Base-by-base conservation (phyloP, 2,888 invertebrate species). In the Coleophora flavipennella region DNA sequence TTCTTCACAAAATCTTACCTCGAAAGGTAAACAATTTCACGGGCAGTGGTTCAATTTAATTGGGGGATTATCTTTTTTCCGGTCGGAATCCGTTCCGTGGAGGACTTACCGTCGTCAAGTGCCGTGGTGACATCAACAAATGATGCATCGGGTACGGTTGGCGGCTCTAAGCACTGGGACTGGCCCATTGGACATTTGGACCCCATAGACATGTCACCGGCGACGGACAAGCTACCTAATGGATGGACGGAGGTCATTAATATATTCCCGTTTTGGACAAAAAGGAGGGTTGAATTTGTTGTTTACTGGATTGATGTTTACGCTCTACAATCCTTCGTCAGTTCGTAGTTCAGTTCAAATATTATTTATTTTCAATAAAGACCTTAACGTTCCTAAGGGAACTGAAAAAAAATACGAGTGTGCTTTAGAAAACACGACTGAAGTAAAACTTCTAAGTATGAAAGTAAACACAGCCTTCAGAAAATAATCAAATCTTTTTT, bases 1-100 rank as follows among this genome's bases (percentile, higher is more conserved):
- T 28, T 13, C 10, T 11, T 31, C 11, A 33, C 44, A 45, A 45
- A 44, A 40, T 43, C 39, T 43, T 43, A 39, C 68, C 69, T 72
- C 65, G 60, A 72, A 71, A 70, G 69, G 71, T 79, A 76, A 79
- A 78, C 76, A 80, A 80, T 81, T 80, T 79, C 71, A 80, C 78
- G 80, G 75, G 51, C 59, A 70, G 66, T 76, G 74, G 64, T 71
- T 76, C 68, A 66, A 78, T 78, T 76, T 80, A 80, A 81, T 81
- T 79, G 79, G 74, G 46, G 65, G 71, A 72, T 75, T 77, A 75
- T 74, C 73, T 74, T 79, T 76, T 78, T 74, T 67, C 59, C 69
- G 68, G 65, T 63, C 60, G 65, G 48, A 50, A 51, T 53, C 59
- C 45, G 55, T 47, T 41, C 48, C 20, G 20, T 20, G 20, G 33